Percentiles rank a stretch among this genome's conserved stretches.
phyloP scores from a whole-genome alignment of 2,113 vertebrate genomes.

The Pristiophorus japonicus region DNA sequence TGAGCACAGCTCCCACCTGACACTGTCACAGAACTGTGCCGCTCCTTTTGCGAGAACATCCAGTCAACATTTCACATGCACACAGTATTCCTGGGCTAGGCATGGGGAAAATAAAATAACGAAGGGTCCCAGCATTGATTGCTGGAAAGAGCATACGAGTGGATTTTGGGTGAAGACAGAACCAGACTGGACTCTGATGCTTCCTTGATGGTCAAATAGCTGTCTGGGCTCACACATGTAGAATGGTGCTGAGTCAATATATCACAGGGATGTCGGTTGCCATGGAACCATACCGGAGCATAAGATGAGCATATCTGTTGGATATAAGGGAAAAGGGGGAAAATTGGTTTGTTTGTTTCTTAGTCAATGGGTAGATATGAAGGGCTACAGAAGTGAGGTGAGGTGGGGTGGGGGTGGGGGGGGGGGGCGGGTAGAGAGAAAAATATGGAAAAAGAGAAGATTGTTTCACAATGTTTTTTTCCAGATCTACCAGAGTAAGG shows the following conservation, averaged over 20 bases:
- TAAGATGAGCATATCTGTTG: neutral
- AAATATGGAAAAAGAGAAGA: neutral
- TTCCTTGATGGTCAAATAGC: neutral
- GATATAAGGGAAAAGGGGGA: neutral
- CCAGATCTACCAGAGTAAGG: constrained; percentile 1
- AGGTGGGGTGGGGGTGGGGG: too few species aligned
- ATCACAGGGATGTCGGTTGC: neutral
- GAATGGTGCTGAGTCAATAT: neutral
- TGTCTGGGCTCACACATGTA: neutral
- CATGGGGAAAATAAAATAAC: neutral
- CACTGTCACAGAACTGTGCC: neutral
- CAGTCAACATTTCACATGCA: neutral
- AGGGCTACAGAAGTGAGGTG: too few species aligned
- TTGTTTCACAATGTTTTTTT: neutral
- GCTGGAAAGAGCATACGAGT: neutral
- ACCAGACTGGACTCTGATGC: neutral
- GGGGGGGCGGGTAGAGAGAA: too few species aligned
- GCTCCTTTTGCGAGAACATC: neutral
- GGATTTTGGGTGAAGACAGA: neutral
- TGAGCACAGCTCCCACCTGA: neutral
- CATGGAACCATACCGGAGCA: neutral
- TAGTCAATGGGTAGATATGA: too few species aligned
- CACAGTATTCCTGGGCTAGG: neutral
- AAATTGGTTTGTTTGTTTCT: too few species aligned
- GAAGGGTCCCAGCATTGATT: neutral